Evolutionary conservation across 2,797 vertebrate species (phyloP), one percentile per base, ranked within the genome.

Genomic region (Eospalax fontanierii): DNA sequence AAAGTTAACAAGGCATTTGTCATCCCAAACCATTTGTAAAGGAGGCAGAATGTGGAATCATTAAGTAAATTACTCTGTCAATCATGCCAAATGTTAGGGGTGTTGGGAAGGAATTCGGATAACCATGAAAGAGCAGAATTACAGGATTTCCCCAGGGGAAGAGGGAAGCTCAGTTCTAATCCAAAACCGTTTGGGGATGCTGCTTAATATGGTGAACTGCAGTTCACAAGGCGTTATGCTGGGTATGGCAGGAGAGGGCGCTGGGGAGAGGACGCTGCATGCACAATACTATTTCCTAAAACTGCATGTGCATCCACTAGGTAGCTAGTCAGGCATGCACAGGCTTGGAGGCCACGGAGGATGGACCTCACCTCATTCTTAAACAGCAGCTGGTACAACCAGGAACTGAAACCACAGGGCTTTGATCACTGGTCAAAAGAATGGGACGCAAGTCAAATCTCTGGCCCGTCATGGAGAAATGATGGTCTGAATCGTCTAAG

Each of bases 101-200:
- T 18, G 3, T 5, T 2, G 15, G 12, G 21, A 74, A 54, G 12
- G 26, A 12, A 28, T 22, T 0, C 16, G 18, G 35, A 30, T 22
- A 54, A 14, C 16, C 33, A 1, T 35, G 7, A n/a, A 28, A n/a
- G 22, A 54, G 2, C 3, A n/a, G 6, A 4, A 2, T 9, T 54
- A 43, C 14, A 63, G 50, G 24, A 19, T 38, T 26, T 26, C 3
- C 1, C 15, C 8, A 10, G 50, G 28, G 35, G 26, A 35, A 7
- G 21, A 46, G 3, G 26, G 2, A 33, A 4, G 15, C 1, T 1
- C 59, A 1, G 50, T 1, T 57, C 61, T 3, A 1, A 3, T 3
- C 79, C 11, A 22, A 4, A 24, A 40, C 43, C 61, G 0, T 1
- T 0, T 22, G 4, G 0, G 4, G 1, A 7, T 3, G 33, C 35